phyloP scores from a whole-genome alignment of 1,140 invertebrate genomes.

The Contarinia nasturtii region DNA sequence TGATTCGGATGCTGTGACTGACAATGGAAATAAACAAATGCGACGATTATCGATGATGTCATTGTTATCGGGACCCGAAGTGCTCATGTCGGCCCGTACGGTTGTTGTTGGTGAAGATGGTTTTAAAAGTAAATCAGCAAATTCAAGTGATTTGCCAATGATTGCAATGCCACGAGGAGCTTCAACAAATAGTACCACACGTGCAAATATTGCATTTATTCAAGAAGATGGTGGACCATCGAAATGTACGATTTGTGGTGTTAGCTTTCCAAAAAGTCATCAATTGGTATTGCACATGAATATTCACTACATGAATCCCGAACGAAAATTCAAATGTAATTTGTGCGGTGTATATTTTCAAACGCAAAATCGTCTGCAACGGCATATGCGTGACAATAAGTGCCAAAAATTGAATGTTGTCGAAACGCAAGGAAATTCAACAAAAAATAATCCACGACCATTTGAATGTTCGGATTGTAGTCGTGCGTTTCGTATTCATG shows the following conservation, averaged over 20 bases:
- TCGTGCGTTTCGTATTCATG: slow-evolving; percentile 89
- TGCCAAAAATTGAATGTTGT: slow-evolving; percentile 78
- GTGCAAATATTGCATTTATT: slow-evolving; percentile 11
- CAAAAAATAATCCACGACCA: slow-evolving; percentile 74
- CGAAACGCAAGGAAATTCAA: slow-evolving; percentile 60
- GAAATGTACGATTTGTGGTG: slow-evolving; percentile 75
- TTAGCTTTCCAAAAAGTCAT: slow-evolving; percentile 75
- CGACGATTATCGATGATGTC: too few relatives aligned
- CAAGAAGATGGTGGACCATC: slow-evolving; percentile 51
- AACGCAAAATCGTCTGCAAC: slow-evolving; percentile 80
- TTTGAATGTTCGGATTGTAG: slow-evolving; percentile 92
- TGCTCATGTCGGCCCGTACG: slow-evolving; percentile 11
- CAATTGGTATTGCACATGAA: slow-evolving; percentile 84
- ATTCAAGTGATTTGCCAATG: slow-evolving; percentile 6
- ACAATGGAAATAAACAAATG: slow-evolving; percentile 11
- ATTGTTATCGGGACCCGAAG: too few relatives aligned
- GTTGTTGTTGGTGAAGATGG: slow-evolving; percentile 21
- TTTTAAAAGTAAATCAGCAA: slow-evolving; percentile 17
- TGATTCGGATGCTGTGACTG: slow-evolving; percentile 7
- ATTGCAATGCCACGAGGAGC: not conserved
- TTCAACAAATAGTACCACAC: not conserved
- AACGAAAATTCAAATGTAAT: slow-evolving; percentile 78
- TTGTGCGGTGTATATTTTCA: slow-evolving; percentile 78
- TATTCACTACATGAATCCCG: slow-evolving; percentile 70
- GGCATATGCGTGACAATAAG: slow-evolving; percentile 80